Evolutionary conservation across 2,797 vertebrate genomes (phyloP), one percentile per base, ranked within the genome.

Genomic region (Dipus sagitta): DNA sequence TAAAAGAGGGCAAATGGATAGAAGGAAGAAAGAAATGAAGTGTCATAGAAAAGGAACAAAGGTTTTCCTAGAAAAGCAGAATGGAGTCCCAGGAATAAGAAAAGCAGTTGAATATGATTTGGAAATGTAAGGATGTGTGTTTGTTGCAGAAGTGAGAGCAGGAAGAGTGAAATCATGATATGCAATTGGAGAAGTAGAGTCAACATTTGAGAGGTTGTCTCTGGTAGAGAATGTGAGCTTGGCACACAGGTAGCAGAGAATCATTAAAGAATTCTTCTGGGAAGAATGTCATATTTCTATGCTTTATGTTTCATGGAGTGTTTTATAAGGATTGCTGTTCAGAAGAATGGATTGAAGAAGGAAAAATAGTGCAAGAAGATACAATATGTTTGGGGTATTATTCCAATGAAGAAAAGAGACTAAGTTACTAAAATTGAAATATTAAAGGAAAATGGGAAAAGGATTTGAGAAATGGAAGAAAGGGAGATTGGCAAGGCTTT

Each of bases 381-480:
- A 17, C 72, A 47, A 68, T 23, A 34, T 28, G 65, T 62, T 82
- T 79, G 52, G 8, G 67, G 21, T 28, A 86, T 62, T 79, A 71
- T 38, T 34, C 34, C 24, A 72, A 67, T n/a, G 14, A 92, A 88
- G 71, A 82, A 47, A 86, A 65, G 47, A 83, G 28, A 94, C 62
- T 89, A 62, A 83, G 9, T 14, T 68, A 64, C 34, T 34, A 8
- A 58, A 71, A 68, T 30, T 70, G 11, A 88, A 91, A 34, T 60
- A 14, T 42, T 80, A 54, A 80, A 76, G 80, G 28, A 89, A 94
- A 95, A 75, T 24, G 2, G 24, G 28, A 86, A 64, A 77, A 67
- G 23, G 3, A 30, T 64, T 78, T 81, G 30, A 58, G n/a, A 77
- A 89, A 80, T 34, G 28, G 72, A 68, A 28, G 8, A 4, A 13